Conservation (phyloP, 2,888 invertebrate genomes). For the Spialia ferax region DNA sequence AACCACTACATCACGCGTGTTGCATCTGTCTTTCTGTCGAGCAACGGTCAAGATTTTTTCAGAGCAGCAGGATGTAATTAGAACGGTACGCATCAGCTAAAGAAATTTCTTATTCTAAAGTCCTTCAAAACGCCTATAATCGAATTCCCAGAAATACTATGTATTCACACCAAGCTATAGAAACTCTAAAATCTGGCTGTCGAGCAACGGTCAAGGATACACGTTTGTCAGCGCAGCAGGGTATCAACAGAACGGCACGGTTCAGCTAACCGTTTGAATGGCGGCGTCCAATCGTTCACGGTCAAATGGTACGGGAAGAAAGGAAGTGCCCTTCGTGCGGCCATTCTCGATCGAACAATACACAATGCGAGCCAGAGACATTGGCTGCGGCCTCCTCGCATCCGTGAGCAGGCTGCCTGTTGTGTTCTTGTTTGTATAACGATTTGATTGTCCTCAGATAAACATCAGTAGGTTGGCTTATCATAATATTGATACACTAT, state of each 20-base stretch:
- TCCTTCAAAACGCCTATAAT: neutral
- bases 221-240: neutral
- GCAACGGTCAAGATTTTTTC: no score
- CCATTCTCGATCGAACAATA: conserved; percentile 67
- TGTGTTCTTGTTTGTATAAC: conserved; percentile 9
- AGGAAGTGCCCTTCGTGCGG: conserved; percentile 79
- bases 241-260: conserved; percentile 15
- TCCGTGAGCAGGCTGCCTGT: conserved; percentile 56
- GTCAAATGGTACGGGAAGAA: conserved; percentile 63
- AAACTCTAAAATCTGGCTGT: neutral
- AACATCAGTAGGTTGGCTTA: neutral
- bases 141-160: neutral
- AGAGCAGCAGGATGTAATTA: no score
- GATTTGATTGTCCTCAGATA: neutral
- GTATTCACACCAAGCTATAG: neutral
- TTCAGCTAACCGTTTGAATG: conserved; percentile 24
- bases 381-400: conserved; percentile 71
- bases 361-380: conserved; percentile 71
- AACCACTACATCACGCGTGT: no score
- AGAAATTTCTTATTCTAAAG: no score
- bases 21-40: no score
- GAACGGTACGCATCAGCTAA: no score
- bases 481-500: neutral
- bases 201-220: neutral
- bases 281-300: conserved; percentile 56